Percentiles rank a stretch among this genome's conserved stretches.
phyloP scores from a whole-genome alignment of 2,113 vertebrate genomes.

The Coptodon bakossiorum region DNA sequence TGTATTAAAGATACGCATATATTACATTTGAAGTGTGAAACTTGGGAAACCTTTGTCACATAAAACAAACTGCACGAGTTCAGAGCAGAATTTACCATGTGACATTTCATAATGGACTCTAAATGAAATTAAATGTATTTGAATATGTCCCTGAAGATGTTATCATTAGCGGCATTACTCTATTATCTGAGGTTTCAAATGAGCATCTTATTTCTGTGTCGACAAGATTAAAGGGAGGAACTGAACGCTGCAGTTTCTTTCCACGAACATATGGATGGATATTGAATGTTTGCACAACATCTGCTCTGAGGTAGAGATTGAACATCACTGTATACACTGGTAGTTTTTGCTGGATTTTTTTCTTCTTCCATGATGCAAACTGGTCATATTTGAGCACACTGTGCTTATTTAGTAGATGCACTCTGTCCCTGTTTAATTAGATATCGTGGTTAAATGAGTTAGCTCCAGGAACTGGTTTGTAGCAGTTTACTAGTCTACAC shows the following conservation, averaged over 20 bases:
- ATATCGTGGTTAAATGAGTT: background rate
- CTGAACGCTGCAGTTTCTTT: background rate
- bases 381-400: background rate
- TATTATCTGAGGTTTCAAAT: background rate
- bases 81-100: background rate
- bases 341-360: background rate
- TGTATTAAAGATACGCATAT: too few species aligned
- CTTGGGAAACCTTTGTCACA: background rate
- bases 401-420: background rate
- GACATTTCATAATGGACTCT: background rate
- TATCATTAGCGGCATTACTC: background rate
- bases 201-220: background rate
- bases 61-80: background rate
- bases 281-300: constrained; percentile 1
- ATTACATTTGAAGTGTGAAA: background rate
- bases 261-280: background rate
- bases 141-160: background rate
- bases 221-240: background rate
- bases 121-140: background rate
- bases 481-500: background rate
- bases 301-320: background rate
- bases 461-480: background rate
- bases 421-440: background rate
- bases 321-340: background rate
- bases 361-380: background rate